Conservation (phyloP, 2,113 vertebrate genomes). For the Calonectris borealis region DNA sequence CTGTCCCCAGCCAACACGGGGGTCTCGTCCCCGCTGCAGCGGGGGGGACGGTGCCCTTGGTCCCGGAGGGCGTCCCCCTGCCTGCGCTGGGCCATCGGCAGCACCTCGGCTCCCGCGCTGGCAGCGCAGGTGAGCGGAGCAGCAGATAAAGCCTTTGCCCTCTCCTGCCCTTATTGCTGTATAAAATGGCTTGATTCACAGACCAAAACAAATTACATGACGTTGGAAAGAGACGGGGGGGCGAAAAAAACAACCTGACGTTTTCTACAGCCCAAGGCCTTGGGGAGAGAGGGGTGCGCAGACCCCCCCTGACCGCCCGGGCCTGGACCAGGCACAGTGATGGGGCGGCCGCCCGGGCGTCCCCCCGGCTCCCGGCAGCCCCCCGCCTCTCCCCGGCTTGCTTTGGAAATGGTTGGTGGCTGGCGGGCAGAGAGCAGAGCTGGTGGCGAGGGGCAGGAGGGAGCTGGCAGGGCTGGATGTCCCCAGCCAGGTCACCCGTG, state of each 20-base stretch:
- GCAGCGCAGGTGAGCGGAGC: neutral
- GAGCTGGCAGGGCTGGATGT: neutral
- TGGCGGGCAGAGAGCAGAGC: neutral
- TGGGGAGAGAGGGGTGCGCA: neutral
- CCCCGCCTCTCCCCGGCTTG: neutral
- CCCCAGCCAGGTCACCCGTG: neutral
- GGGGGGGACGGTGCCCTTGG: neutral
- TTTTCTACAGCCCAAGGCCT: neutral
- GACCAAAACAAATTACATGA: accelerated
- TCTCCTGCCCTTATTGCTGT: constrained; percentile 46
- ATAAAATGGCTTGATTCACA: neutral
- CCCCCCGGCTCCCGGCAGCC: neutral
- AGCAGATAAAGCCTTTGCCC: neutral
- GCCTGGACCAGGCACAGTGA: neutral
- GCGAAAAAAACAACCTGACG: neutral
- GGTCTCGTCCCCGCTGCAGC: neutral
- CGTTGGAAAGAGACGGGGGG: neutral
- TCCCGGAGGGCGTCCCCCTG: neutral
- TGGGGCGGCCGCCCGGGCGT: neutral
- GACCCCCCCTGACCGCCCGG: neutral
- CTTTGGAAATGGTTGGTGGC: neutral
- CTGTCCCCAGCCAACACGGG: neutral
- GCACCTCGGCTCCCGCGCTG: neutral
- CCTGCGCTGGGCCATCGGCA: accelerated
- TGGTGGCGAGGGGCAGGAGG: neutral